Percentiles rank a stretch among this genome's conserved stretches.
phyloP scores from a whole-genome alignment of 1,140 invertebrate genomes.

The Panagrolaimus sp. region DNA sequence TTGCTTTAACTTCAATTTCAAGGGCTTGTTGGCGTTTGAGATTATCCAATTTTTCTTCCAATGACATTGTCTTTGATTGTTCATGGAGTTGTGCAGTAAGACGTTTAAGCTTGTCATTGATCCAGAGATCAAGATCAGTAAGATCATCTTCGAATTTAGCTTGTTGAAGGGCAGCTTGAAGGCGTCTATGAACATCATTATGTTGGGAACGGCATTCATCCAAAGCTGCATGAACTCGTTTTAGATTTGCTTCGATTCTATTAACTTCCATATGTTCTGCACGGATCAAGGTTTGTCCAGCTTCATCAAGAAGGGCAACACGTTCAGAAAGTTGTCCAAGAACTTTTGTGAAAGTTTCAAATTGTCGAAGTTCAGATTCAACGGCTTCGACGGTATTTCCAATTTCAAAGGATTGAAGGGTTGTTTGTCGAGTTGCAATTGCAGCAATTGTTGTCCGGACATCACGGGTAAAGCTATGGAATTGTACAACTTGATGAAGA shows the following conservation, averaged over 20 bases:
- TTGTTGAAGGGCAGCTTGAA: constrained; percentile 76
- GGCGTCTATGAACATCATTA: constrained; percentile 62
- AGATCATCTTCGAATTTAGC: constrained; percentile 80
- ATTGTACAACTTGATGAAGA: constrained; percentile 85
- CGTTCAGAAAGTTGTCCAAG: constrained; percentile 68
- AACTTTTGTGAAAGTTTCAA: constrained; percentile 69
- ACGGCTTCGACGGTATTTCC: constrained; percentile 70
- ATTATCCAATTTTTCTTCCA: constrained; percentile 72
- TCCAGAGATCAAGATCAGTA: constrained; percentile 72
- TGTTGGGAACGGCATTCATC: constrained; percentile 24
- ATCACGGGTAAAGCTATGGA: constrained; percentile 88
- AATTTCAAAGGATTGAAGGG: constrained; percentile 62
- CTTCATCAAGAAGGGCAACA: constrained; percentile 40
- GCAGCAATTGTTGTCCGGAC: constrained; percentile 85
- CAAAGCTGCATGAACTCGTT: constrained; percentile 2
- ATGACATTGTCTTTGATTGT: constrained; percentile 25
- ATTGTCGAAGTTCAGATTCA: constrained; percentile 61
- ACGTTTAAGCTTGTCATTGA: constrained; percentile 88
- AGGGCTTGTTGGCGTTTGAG: constrained; percentile 97
- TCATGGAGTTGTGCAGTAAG: constrained; percentile 46
- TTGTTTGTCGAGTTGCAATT: constrained; percentile 78
- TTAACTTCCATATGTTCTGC: constrained; percentile 61
- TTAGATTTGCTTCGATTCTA: constrained; percentile 60
- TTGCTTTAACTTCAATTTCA: constrained; percentile 84
- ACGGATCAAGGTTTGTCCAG: constrained; percentile 56